A percentile compares a stretch with the other conserved stretches of the same genome.
phyloP scores from a whole-genome alignment of 2,797 vertebrate genomes.

The Nyctibius grandis region DNA sequence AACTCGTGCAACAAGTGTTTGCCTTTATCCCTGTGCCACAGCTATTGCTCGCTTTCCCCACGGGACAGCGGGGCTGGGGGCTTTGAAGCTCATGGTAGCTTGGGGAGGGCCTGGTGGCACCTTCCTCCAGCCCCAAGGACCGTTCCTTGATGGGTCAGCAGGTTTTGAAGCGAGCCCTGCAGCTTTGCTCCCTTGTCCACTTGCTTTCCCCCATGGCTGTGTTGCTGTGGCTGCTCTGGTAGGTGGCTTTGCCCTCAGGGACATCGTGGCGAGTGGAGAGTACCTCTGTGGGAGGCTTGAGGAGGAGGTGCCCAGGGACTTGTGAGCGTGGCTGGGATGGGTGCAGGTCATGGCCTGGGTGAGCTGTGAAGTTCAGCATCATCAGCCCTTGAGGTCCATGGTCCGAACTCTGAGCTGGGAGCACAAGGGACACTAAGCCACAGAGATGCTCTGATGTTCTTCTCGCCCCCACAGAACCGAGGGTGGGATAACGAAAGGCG shows the following conservation, averaged over 20 bases:
- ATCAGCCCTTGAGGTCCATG: neutral
- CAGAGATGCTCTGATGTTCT: neutral
- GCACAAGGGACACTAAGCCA: neutral
- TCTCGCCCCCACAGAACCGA: constrained; percentile 81
- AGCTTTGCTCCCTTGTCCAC: neutral
- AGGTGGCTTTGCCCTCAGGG: neutral
- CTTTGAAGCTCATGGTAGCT: accelerated
- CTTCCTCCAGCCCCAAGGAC: neutral
- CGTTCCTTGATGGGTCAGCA: accelerated
- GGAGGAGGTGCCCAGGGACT: neutral
- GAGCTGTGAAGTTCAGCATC: neutral
- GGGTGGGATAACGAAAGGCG: constrained; percentile 90
- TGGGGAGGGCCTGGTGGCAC: neutral
- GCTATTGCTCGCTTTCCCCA: accelerated
- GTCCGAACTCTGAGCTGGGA: neutral
- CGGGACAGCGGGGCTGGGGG: neutral
- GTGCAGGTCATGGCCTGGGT: neutral
- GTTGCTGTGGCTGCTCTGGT: neutral
- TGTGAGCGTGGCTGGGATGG: neutral
- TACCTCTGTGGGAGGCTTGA: neutral
- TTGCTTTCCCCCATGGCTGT: accelerated
- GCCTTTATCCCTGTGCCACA: neutral
- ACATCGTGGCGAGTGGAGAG: neutral
- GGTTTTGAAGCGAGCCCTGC: neutral
- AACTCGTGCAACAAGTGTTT: accelerated